Evolutionary conservation across 2,888 invertebrate species (phyloP).

Genomic region (Nephrotoma flavescens): DNA sequence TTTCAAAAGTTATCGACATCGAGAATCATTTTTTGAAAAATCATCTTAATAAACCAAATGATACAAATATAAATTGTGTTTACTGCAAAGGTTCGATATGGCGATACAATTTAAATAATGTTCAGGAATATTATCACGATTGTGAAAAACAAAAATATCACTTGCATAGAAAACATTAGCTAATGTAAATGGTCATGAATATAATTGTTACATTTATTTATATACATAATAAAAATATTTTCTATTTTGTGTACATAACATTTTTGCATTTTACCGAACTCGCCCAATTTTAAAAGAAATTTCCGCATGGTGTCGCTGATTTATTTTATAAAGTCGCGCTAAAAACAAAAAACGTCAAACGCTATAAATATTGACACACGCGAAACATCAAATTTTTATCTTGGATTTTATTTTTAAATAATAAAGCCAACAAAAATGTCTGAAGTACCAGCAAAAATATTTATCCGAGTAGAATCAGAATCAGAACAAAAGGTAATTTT

Average conservation of each 20-base stretch:
- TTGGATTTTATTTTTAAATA: constrained; percentile 1
- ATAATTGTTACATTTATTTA: too few relatives aligned
- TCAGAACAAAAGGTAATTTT: constrained; percentile 26
- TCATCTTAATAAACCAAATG: neutral
- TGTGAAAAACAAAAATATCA: neutral
- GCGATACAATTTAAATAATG: neutral
- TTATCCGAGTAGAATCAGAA: constrained; percentile 29
- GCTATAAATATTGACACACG: neutral
- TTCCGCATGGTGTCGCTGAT: neutral
- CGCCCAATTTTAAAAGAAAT: neutral
- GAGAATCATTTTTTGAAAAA: neutral
- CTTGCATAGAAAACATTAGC: neutral
- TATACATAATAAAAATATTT: too few relatives aligned
- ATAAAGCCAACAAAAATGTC: constrained; percentile 29
- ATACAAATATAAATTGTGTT: neutral
- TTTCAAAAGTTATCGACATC: neutral
- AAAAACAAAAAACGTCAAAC: neutral
- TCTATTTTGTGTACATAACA: too few relatives aligned
- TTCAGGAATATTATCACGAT: neutral
- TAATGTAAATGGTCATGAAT: too few relatives aligned
- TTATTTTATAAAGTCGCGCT: neutral
- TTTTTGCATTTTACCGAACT: neutral
- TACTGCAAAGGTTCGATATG: neutral
- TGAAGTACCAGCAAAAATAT: constrained; percentile 25
- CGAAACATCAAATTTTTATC: neutral